phyloP scores from a whole-genome alignment of 2,113 vertebrate species.

The Porphyrio hochstetteri region DNA sequence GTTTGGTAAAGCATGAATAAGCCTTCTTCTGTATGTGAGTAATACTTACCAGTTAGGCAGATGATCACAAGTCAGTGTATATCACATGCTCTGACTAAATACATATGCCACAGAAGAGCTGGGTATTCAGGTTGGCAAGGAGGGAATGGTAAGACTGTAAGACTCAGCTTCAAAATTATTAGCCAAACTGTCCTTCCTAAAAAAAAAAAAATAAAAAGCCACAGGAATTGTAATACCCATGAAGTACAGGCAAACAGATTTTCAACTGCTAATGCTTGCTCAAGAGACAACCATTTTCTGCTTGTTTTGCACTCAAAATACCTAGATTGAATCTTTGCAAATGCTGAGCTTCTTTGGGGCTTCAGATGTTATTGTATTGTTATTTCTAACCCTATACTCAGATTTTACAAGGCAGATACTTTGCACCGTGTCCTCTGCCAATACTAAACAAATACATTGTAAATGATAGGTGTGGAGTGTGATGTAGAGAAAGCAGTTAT shows the following conservation, averaged over 20 bases:
- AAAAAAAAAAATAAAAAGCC: not conserved
- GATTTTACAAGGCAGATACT: not conserved
- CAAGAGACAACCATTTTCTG: not conserved
- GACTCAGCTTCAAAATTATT: not conserved
- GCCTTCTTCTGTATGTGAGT: not conserved
- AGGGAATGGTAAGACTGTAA: not conserved
- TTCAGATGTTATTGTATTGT: not conserved
- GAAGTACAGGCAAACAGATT: not conserved
- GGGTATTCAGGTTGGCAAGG: not conserved
- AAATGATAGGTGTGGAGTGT: conserved; percentile 4
- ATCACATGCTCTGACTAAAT: not conserved
- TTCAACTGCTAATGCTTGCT: not conserved
- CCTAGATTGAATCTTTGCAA: not conserved
- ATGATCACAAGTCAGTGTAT: not conserved
- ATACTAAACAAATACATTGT: conserved; percentile 30
- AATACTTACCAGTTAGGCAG: not conserved
- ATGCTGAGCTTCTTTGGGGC: not conserved
- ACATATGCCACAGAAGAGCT: not conserved
- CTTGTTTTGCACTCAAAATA: not conserved
- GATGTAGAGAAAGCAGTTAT: conserved; percentile 1
- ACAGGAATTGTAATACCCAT: not conserved
- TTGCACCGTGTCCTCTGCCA: not conserved
- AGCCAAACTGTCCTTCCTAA: not conserved
- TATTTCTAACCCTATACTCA: not conserved
- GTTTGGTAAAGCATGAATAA: not conserved